Conservation (phyloP, 2,113 vertebrate genomes). For the Pica pica region DNA sequence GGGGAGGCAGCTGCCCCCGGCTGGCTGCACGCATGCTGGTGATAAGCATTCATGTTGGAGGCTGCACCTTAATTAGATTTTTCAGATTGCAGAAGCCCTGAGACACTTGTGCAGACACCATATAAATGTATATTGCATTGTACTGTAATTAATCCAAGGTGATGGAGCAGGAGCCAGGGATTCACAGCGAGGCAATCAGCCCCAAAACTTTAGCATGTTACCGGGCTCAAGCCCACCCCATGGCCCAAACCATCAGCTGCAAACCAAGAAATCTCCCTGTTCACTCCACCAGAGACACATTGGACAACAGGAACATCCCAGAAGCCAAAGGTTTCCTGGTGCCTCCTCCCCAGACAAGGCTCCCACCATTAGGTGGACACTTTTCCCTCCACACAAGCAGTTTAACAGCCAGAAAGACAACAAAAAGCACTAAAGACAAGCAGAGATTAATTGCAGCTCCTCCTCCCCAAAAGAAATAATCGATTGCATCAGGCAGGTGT, state of each 20-base stretch:
- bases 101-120: constrained; percentile 38
- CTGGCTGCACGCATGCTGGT: constrained; percentile 1
- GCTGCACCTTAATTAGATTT: constrained; percentile 64
- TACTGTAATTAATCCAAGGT: constrained; percentile 60
- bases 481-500: neutral
- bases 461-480: neutral
- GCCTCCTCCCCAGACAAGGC: neutral
- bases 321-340: neutral
- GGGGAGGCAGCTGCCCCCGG: neutral
- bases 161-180: neutral
- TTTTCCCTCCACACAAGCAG: neutral
- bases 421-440: neutral
- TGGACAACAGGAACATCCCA: neutral
- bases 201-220: neutral
- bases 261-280: neutral
- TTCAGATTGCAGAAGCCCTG: constrained; percentile 35
- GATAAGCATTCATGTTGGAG: constrained; percentile 55
- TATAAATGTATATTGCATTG: constrained; percentile 53
- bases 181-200: neutral
- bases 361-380: neutral
- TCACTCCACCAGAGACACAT: accelerated
- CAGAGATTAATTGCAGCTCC: neutral
- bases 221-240: accelerated
- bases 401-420: neutral
- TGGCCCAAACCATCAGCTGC: neutral